Evolutionary conservation across 2,888 invertebrate species (phyloP).

Genomic region (Leucophenga maculata): DNA sequence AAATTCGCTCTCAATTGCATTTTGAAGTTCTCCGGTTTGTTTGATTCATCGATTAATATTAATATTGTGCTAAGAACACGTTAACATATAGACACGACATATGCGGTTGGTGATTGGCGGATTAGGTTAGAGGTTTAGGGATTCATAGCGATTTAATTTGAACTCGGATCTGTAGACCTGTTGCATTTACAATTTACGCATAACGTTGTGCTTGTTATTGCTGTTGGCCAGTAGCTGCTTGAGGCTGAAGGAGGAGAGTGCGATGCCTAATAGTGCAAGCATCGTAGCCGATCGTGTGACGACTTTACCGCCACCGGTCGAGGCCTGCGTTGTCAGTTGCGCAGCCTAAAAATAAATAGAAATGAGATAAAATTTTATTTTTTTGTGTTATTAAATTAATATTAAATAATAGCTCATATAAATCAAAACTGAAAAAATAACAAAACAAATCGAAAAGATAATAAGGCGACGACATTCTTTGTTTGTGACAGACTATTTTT

Average conservation of each 20-base stretch:
- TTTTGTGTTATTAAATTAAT: neutral
- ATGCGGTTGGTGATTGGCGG: too few relatives aligned
- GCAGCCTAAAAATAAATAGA: constrained; percentile 45
- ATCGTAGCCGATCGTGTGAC: constrained; percentile 76
- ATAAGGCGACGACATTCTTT: neutral
- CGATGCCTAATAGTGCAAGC: constrained; percentile 76
- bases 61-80: too few relatives aligned
- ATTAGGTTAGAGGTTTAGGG: neutral
- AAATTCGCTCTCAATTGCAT: constrained; percentile 4
- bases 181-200: constrained; percentile 60
- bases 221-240: constrained; percentile 75
- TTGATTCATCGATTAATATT: too few relatives aligned
- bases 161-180: neutral
- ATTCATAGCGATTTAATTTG: neutral
- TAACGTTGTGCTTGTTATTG: constrained; percentile 52
- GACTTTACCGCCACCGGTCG: constrained; percentile 71
- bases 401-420: neutral
- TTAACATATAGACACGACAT: too few relatives aligned
- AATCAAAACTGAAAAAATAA: constrained; percentile 5
- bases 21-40: neutral
- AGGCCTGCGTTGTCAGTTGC: constrained; percentile 51
- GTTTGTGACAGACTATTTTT: neutral
- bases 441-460: neutral
- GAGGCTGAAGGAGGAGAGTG: constrained; percentile 77
- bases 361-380: neutral